Percentiles rank a stretch among this genome's conserved stretches.
These are phyloP conservation scores for Aphidoletes aphidimyza DNA, from an alignment of 2,888 invertebrate genomes.

Conservation along the genomic window DNA sequence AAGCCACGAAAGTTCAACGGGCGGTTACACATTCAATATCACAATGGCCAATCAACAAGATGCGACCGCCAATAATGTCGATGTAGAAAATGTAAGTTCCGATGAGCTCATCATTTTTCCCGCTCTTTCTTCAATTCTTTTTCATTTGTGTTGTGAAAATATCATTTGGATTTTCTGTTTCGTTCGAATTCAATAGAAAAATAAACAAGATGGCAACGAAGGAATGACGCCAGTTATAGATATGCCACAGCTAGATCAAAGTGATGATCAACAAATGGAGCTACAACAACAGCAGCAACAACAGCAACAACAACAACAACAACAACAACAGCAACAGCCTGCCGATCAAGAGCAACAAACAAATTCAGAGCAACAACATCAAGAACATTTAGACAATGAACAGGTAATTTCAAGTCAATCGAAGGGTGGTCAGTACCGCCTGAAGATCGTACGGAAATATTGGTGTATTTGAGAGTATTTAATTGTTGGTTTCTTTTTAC, in stretches of 20 bases:
- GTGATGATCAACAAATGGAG: conserved; percentile 61
- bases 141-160: neutral
- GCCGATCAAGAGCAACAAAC: conserved; percentile 56
- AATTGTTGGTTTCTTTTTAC: neutral
- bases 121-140: neutral
- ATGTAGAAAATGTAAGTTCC: conserved; percentile 58
- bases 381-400: conserved; percentile 57
- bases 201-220: conserved; percentile 56
- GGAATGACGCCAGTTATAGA: conserved; percentile 62
- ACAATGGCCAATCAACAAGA: conserved; percentile 65
- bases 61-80: conserved; percentile 57
- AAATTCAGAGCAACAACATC: conserved; percentile 56
- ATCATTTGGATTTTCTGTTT: neutral
- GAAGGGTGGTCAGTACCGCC: neutral
- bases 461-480: too few species aligned
- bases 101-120: neutral
- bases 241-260: conserved; percentile 66
- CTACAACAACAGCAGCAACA: conserved; percentile 55
- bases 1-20: conserved; percentile 65
- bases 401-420: conserved; percentile 52
- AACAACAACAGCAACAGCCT: conserved; percentile 55
- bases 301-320: conserved; percentile 54
- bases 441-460: too few species aligned
- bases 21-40: conserved; percentile 66
- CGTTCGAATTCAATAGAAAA: neutral